Evolutionary conservation across 2,113 vertebrate genomes (phyloP), one percentile per base, ranked within the genome.

Genomic region (Podilymbus podiceps): DNA sequence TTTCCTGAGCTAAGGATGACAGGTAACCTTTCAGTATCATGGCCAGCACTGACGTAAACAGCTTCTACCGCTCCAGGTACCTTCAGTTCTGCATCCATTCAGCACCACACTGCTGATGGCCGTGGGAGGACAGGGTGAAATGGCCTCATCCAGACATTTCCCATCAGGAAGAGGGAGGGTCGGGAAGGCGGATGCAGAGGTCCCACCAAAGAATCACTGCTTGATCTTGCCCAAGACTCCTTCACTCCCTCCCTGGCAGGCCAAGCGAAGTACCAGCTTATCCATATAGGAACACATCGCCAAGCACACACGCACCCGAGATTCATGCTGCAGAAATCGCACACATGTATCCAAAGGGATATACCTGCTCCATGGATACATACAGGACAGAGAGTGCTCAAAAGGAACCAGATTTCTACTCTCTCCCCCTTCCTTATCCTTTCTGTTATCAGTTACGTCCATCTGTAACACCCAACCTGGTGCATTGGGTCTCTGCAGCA

Each of bases 141-240:
- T 7, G 13, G 47, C 44, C 47, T 47, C 73, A 87, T 25, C n/a
- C 63, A 77, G 19, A 56, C 18, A 56, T 4, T 67, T 78, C 71
- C 55, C 30, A 52, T 12, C 15, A 90, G 35, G 23, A 92, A 53
- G 30, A 81, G 7, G 10, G 22, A 85, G 18, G 40, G 19, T 69
- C 1, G 3, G 35, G 33, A 77, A 75, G 38, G 47, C 0, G 0
- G 31, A 49, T 2, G 1, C 17, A 81, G 53, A 84, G 8, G 21
- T 42, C n/a, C 19, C 52, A 71, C 11, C 31, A 9, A 53, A 67
- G 23, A 78, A 8, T 56, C 74, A 47, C 35, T 60, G 33, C 35
- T 25, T 74, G 33, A 74, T 62, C 42, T 53, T 78, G 23, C 33
- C 55, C 46, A 69, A 56, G 74, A 44, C 9, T 60, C 35, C 11